Base-by-base conservation (phyloP, 2,113 vertebrate species). In the Otocyon megalotis region DNA sequence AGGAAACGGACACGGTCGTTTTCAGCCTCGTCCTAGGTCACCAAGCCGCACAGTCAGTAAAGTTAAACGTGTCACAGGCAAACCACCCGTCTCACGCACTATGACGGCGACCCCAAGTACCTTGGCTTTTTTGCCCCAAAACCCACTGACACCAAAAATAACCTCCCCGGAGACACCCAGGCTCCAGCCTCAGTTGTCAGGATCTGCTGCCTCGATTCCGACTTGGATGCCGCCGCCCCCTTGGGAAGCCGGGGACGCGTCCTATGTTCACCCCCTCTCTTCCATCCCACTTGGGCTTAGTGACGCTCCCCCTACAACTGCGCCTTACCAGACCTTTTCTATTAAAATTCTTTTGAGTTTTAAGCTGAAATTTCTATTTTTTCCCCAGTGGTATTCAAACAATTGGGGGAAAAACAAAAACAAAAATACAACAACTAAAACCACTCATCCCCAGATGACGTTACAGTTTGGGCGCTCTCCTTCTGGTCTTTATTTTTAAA, bases 21-120 rank as follows among this genome's bases (percentile, higher is more conserved):
- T 71, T 65, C 65, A 28, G 37, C 93, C 77, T 72, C 22, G 88
- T 86, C 93, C 94, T 43, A 96, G 97, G 93, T 87, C 82, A 92
- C 82, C 94, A 97, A 96, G 92, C 65, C 89, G 56, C 92, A 54
- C 53, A 87, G 94, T 82, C 84, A 89, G 98, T 96, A 97, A 97
- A 96, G 43, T 67, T 54, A 96, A 96, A 96, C 0, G 32, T 88
- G 96, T 86, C 74, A 56, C 86, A 95, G 77, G 76, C 43, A 98
- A 98, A 92, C 80, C 88, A 95, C 97, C 94, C 94, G 80, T 95
- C 95, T 95, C 97, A 94, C 84, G 65, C 92, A 96, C 88, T 97
- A 91, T 96, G 94, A 98, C 26, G 81, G 80, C 0, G 0, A 80
- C 89, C 91, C 76, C 85, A 97, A 98, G 62, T 81, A 93, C 95